phyloP scores from a whole-genome alignment of 2,888 invertebrate species.

The Troides helena region DNA sequence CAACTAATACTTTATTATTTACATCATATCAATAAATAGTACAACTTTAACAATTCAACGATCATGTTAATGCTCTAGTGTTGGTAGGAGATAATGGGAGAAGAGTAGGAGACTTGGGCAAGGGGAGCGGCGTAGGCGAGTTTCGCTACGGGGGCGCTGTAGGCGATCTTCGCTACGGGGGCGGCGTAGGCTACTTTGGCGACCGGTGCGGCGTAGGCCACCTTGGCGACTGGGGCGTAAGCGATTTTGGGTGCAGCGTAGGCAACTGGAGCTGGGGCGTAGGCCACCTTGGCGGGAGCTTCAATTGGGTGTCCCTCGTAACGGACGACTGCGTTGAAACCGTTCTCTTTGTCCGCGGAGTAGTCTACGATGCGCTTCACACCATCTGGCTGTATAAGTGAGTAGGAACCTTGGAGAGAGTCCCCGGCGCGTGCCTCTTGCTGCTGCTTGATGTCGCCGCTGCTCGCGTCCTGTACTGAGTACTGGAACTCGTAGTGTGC shows the following conservation, averaged over 20 bases:
- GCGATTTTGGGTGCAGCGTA: conserved; percentile 47
- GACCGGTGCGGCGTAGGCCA: conserved; percentile 46
- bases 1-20: background rate
- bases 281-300: conserved; percentile 39
- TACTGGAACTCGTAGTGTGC: conserved; percentile 70
- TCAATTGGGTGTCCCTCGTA: conserved; percentile 63
- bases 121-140: conserved; percentile 45
- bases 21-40: conserved; percentile 18
- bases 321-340: conserved; percentile 71
- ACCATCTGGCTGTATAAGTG: conserved; percentile 74
- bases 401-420: conserved; percentile 70
- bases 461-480: conserved; percentile 68
- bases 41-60: conserved; percentile 28
- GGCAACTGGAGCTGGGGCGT: conserved; percentile 35
- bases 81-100: conserved; percentile 65
- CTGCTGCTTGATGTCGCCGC: conserved; percentile 72
- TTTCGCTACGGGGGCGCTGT: conserved; percentile 41
- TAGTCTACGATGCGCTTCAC: conserved; percentile 70
- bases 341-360: conserved; percentile 64
- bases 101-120: conserved; percentile 59
- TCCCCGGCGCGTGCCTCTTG: conserved; percentile 68
- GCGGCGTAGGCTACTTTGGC: conserved; percentile 44
- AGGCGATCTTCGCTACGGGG: conserved; percentile 38
- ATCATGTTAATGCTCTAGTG: conserved; percentile 46
- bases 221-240: conserved; percentile 46